Conservation (phyloP, 2,113 vertebrate genomes). For the Epinephelus lanceolatus region DNA sequence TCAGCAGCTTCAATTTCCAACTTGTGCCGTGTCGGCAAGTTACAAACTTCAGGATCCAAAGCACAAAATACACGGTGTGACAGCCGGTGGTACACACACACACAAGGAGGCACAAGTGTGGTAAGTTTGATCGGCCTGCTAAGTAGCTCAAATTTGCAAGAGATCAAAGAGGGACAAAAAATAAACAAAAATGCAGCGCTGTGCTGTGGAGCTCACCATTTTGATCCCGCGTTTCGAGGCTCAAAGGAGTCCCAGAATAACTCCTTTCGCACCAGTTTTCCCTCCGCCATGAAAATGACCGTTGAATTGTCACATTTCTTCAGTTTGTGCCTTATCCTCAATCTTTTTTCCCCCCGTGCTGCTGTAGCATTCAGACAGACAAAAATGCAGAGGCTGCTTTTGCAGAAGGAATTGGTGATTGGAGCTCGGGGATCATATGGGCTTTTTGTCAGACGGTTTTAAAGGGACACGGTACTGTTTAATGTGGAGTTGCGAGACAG, state of each 20-base stretch:
- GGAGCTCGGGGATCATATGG: conserved; percentile 93
- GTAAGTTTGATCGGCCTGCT: conserved; percentile 80
- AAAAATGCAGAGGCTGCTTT: conserved; percentile 86
- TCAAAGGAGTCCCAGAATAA: conserved; percentile 85
- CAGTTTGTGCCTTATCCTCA: conserved; percentile 72
- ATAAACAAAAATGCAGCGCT: conserved; percentile 68
- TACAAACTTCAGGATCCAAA: conserved; percentile 75
- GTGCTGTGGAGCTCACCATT: conserved; percentile 87
- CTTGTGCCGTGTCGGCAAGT: conserved; percentile 76
- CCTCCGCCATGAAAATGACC: conserved; percentile 87
- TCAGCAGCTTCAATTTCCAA: conserved; percentile 68
- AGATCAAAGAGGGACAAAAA: conserved; percentile 75
- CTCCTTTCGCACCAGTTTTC: conserved; percentile 83
- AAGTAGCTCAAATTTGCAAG: conserved; percentile 74
- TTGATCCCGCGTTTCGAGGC: conserved; percentile 87
- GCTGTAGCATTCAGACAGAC: conserved; percentile 82
- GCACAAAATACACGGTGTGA: conserved; percentile 27
- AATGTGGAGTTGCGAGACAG: conserved; percentile 50
- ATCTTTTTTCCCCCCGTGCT: conserved; percentile 71
- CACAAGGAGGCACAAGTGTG: conserved; percentile 49
- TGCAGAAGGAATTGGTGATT: conserved; percentile 89
- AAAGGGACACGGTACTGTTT: conserved; percentile 88
- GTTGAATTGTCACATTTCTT: conserved; percentile 83
- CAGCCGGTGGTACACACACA: conserved; percentile 32
- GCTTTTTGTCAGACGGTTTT: conserved; percentile 89